Evolutionary conservation across 2,113 vertebrate genomes (phyloP).

Genomic region (Myrmecobius fasciatus): DNA sequence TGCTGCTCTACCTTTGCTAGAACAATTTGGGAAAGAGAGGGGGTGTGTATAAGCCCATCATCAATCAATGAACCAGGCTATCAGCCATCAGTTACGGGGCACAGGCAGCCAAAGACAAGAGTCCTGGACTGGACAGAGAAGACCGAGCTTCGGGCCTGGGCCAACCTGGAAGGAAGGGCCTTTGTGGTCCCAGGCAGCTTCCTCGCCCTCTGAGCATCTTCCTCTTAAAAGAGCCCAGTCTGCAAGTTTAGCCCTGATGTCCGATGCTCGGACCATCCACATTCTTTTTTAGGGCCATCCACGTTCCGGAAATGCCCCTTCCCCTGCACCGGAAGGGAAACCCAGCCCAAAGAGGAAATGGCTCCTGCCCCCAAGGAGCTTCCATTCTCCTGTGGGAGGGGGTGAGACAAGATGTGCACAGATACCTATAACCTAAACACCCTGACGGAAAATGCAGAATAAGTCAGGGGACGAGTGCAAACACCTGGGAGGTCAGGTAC

Average conservation of each 20-base stretch:
- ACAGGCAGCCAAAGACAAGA: neutral
- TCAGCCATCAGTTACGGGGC: neutral
- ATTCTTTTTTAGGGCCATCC: neutral
- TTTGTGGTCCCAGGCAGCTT: neutral
- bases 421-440: neutral
- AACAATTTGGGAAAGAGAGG: neutral
- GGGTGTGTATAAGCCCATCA: neutral
- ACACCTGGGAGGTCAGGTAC: too few species aligned
- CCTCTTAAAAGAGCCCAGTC: neutral
- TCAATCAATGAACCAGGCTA: neutral
- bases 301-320: neutral
- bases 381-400: neutral
- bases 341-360: neutral
- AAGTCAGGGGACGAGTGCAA: neutral
- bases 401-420: neutral
- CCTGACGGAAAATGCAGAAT: neutral
- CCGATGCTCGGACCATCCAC: too few species aligned
- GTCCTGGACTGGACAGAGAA: neutral
- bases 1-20: neutral
- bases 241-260: neutral
- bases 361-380: neutral
- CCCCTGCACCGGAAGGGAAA: neutral
- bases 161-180: neutral
- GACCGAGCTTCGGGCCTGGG: neutral
- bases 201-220: neutral